Base-by-base conservation (phyloP, 2,888 invertebrate genomes). In the Stenchaetothrips biformis region DNA sequence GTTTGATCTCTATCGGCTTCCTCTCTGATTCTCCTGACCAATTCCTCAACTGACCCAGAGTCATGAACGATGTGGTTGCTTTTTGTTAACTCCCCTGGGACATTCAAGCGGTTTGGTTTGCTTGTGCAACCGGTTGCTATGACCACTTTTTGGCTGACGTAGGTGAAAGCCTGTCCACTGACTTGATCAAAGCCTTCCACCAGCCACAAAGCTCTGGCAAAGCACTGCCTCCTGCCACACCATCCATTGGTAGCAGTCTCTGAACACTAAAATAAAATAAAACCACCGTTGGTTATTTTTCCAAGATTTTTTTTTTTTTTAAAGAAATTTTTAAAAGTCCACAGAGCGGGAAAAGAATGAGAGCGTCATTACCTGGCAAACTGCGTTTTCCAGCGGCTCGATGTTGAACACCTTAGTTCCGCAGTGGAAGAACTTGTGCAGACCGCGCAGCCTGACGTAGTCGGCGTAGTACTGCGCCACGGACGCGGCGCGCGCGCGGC, bases 51-150 rank as follows among this genome's bases (percentile, higher is more conserved):
- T 9, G 67, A 74, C 7, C 67, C 25, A 11, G 25, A 74, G 25
- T 74, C 67, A 74, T 74, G 67, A 7, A 74, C 67, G 1, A 74
- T 25, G 25, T 25, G 67, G 25, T 74, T 74, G 25, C 25, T 74
- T 8, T 74, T 74, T 21, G 79, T 80, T 0, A 80, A 85, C 85
- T 92, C 92, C 8, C 91, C 91, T 0, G 88, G 87, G 79, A 92
- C 88, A 18, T 90, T 89, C 79, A 96, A 88, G 48, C 90, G 87
- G 87, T 94, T 94, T 48, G 94, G 93, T 9, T 92, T 88, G 86
- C 95, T 95, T 78, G 91, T 92, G 7, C 91, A 92, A 18, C 97
- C 97, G 79, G 92, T 92, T 1, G 95, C 95, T 74, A 95, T 86
- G 79, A 96, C 92, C 53, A 95, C 91, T 84, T 91, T 90, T 81